These are phyloP conservation scores for Lordiphosa mommai DNA, from an alignment of 1,140 invertebrate species.

Conservation along the genomic window DNA sequence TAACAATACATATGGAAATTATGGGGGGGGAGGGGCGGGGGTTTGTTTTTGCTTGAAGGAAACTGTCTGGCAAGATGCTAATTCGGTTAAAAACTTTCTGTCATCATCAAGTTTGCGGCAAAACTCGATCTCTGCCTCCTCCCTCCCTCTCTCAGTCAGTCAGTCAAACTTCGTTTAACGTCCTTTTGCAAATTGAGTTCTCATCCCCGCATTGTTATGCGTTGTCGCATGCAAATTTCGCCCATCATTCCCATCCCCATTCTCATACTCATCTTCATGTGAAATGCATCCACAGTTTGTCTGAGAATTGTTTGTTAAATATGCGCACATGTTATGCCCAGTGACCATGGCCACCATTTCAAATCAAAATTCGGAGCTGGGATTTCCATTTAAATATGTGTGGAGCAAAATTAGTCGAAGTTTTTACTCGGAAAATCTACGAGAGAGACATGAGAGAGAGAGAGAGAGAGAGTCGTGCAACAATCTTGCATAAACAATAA, in stretches of 20 bases:
- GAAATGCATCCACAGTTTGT: conserved; percentile 63
- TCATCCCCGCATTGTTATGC: conserved; percentile 55
- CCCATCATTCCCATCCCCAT: conserved; percentile 14
- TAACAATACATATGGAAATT: conserved; percentile 73
- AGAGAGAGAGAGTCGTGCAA: too few relatives aligned
- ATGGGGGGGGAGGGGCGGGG: not conserved
- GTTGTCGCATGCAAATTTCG: conserved; percentile 58
- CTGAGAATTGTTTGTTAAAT: conserved; percentile 50
- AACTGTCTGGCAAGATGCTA: conserved; percentile 75
- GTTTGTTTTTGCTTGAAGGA: conserved; percentile 17
- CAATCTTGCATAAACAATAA: too few relatives aligned
- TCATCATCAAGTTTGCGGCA: conserved; percentile 64
- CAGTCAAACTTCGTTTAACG: conserved; percentile 57
- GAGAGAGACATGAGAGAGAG: too few relatives aligned
- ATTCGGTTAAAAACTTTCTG: conserved; percentile 72
- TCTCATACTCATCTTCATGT: conserved; percentile 50
- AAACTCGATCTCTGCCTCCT: conserved; percentile 25
- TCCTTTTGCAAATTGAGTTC: conserved; percentile 1
- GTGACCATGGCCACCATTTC: not conserved
- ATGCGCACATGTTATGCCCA: conserved; percentile 17
- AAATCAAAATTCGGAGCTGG: not conserved
- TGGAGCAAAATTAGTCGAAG: too few relatives aligned
- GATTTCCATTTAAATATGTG: not conserved
- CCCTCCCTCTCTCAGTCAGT: conserved; percentile 26
- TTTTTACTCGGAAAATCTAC: too few relatives aligned